Evolutionary conservation across 2,113 vertebrate species (phyloP).

Genomic region (Onychostoma macrolepis): DNA sequence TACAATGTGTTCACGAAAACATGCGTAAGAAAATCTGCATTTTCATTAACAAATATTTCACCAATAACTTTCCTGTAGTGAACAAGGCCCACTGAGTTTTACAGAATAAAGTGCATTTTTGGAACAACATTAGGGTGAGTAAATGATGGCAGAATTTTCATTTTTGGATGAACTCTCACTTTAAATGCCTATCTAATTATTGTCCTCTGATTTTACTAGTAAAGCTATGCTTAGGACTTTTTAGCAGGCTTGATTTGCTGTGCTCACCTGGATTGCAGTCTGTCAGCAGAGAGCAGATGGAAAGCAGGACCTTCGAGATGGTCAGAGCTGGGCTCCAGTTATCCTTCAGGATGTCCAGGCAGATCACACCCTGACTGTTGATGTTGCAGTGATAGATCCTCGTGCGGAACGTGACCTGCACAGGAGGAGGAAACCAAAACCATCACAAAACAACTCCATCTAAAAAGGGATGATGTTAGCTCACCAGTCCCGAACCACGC

Average conservation of each 20-base stretch:
- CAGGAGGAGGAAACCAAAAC: neutral
- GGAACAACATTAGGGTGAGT: neutral
- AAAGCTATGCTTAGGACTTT: neutral
- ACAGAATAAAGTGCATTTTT: neutral
- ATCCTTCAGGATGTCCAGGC: slow-evolving; percentile 92
- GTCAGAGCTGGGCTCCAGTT: slow-evolving; percentile 94
- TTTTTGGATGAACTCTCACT: neutral
- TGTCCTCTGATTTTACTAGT: neutral
- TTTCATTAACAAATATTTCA: too few species aligned
- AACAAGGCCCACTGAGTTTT: too few species aligned
- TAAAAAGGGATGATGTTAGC: slow-evolving; percentile 7
- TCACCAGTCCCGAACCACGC: neutral
- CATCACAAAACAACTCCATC: neutral
- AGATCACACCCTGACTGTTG: slow-evolving; percentile 95
- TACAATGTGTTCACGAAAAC: too few species aligned
- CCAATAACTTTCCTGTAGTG: too few species aligned
- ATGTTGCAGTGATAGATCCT: slow-evolving; percentile 96
- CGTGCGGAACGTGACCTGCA: slow-evolving; percentile 89
- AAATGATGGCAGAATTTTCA: neutral
- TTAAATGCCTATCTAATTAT: neutral
- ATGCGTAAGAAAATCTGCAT: too few species aligned
- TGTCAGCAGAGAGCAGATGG: slow-evolving; percentile 93
- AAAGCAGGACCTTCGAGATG: slow-evolving; percentile 93
- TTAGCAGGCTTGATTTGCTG: neutral
- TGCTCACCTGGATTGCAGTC: slow-evolving; percentile 90